phyloP scores from a whole-genome alignment of 2,888 invertebrate species.

The Tetragonisca angustula region DNA sequence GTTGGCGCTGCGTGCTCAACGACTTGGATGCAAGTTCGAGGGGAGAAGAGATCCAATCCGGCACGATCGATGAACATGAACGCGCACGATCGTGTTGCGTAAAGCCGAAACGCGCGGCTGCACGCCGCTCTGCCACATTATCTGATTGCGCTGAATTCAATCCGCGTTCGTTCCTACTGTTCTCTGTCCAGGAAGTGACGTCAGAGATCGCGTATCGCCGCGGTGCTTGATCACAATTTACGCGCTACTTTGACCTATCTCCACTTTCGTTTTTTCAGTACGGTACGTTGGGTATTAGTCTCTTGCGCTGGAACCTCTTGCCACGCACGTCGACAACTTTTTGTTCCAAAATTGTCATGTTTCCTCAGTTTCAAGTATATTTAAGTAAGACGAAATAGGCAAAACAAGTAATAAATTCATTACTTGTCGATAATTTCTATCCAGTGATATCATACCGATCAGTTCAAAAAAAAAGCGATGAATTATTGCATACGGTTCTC shows the following conservation, averaged over 20 bases:
- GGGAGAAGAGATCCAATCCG: constrained; percentile 39
- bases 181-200: constrained; percentile 73
- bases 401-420: too few species aligned
- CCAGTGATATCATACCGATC: too few species aligned
- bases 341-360: too few species aligned
- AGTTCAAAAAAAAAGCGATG: too few species aligned
- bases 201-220: constrained; percentile 58
- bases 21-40: constrained; percentile 13
- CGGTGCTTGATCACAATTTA: constrained; percentile 57
- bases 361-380: too few species aligned
- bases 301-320: too few species aligned
- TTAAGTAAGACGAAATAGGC: too few species aligned
- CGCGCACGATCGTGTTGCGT: constrained; percentile 39
- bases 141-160: constrained; percentile 77
- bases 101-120: constrained; percentile 53
- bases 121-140: constrained; percentile 63
- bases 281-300: too few species aligned
- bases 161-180: constrained; percentile 65
- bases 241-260: neutral
- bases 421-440: too few species aligned
- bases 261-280: neutral
- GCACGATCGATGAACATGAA: constrained; percentile 33
- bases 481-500: too few species aligned
- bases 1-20: neutral
- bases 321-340: too few species aligned